phyloP scores from a whole-genome alignment of 2,113 vertebrate genomes.

The Zosterops lateralis region DNA sequence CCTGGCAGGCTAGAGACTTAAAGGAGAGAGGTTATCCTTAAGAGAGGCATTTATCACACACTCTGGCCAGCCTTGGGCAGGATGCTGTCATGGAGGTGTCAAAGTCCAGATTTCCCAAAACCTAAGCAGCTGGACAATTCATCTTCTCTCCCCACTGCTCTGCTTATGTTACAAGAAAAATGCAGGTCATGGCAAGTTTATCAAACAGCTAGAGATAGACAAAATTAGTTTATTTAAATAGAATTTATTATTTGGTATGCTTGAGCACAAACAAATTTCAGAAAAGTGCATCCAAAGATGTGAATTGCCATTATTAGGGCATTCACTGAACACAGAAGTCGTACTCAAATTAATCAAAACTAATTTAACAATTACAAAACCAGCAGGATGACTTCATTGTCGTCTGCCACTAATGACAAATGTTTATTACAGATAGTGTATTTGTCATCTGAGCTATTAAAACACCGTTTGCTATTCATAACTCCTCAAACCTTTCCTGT shows the following conservation, averaged over 20 bases:
- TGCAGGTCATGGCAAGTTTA: not conserved
- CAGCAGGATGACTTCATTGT: not conserved
- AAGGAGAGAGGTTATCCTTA: not conserved
- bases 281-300: not conserved
- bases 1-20: not conserved
- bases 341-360: not conserved
- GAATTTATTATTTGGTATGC: not conserved
- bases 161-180: not conserved
- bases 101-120: not conserved
- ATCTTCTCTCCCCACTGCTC: not conserved
- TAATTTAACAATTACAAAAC: not conserved
- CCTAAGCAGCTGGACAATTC: not conserved
- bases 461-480: not conserved
- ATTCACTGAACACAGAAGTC: not conserved
- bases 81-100: not conserved
- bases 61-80: not conserved
- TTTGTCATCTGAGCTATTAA: slow-evolving; percentile 3
- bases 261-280: not conserved
- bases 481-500: not conserved
- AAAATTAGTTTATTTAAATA: not conserved
- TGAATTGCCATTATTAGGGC: not conserved
- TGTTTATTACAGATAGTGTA: not conserved
- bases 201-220: not conserved
- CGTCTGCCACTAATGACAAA: not conserved
- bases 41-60: not conserved